phyloP scores from a whole-genome alignment of 1,140 invertebrate species.

The Acromyrmex echinatior region DNA sequence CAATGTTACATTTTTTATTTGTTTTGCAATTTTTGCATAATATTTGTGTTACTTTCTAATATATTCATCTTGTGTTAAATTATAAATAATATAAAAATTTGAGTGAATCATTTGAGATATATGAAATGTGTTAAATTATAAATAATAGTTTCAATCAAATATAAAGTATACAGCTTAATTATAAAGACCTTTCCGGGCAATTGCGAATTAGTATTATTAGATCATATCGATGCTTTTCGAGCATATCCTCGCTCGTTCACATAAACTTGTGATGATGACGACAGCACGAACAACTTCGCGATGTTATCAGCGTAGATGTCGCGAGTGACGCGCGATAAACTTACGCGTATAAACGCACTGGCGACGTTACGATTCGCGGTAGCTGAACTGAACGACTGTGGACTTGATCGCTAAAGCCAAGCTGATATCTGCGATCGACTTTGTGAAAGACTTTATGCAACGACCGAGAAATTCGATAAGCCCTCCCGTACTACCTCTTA shows the following conservation, averaged over 20 bases:
- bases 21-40: no score
- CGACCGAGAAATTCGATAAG: constrained; percentile 43
- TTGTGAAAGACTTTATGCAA: constrained; percentile 28
- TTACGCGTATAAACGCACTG: constrained; percentile 17
- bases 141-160: not conserved
- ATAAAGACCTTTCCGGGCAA: not conserved
- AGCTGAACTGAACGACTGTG: not conserved
- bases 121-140: no score
- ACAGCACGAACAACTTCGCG: not conserved
- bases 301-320: constrained; percentile 28
- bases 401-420: constrained; percentile 8
- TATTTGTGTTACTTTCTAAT: no score
- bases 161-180: not conserved
- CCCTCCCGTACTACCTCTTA: not conserved
- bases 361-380: not conserved
- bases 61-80: no score
- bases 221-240: not conserved
- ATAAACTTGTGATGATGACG: not conserved
- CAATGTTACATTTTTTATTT: no score
- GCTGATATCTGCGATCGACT: constrained; percentile 22
- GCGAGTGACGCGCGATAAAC: constrained; percentile 18
- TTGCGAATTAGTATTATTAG: not conserved
- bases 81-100: no score
- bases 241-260: not conserved
- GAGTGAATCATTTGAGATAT: no score